Base-by-base conservation (phyloP, 2,113 vertebrate species). In the Antigone vipio region DNA sequence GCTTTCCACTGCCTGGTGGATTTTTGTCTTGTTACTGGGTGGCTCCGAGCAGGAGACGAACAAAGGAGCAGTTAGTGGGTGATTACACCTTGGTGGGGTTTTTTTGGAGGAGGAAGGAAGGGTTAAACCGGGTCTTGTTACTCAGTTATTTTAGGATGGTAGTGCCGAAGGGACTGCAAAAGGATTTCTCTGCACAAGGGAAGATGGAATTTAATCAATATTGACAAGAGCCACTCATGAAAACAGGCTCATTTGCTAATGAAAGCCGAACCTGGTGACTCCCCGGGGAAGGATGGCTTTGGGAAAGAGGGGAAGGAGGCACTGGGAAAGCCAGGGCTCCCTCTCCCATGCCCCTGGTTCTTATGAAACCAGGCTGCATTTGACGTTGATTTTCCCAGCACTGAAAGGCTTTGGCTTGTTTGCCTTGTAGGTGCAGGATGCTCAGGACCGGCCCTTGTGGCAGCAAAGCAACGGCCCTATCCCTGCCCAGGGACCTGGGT, bases 1-100 rank as follows among this genome's bases (percentile, higher is more conserved):
- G 96, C 96, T 96, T 97, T 91, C 94, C 69, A 64, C 95, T 97
- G 96, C 58, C 95, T 89, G 90, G 69, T 78, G 89, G 86, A 44
- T 84, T 91, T 95, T 76, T 88, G 92, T 24, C 88, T 82, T 50
- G 71, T 90, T 92, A 15, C 92, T 85, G 84, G 85, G 88, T 93
- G 89, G 89, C 45, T 96, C 66, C 12, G 4, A 29, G 52, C 0
- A 0, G 73, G 84, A 94, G 89, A 53, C 15, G 83, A 93, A 95
- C 88, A 95, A 94, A 96, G 79, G 44, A 90, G 64, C 38, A 42
- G n/a, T 49, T 34, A 29, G 67, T 13, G 79, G 69, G 75, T 45
- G 85, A 86, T 91, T 90, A 88, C 68, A 93, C 64, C 78, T 66
- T 50, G 76, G 53, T 23, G n/a, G 19, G 15, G 5, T 5, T 2